phyloP scores from a whole-genome alignment of 2,797 vertebrate species.

The Harpagifer antarcticus region DNA sequence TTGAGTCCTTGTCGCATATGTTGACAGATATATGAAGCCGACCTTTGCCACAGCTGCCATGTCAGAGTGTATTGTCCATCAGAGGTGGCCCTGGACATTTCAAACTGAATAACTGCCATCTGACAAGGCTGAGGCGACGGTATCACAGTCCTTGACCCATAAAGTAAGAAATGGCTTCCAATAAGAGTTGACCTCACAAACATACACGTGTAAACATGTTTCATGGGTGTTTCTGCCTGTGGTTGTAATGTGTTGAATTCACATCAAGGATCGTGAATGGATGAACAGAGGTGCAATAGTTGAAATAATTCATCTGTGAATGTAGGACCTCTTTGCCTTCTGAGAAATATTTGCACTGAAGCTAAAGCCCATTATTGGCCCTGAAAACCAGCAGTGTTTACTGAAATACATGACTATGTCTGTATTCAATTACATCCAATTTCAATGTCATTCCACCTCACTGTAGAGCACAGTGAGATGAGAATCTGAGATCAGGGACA shows the following conservation, averaged over 20 bases:
- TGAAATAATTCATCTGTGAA: conserved; percentile 45
- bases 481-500: conserved; percentile 62
- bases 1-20: conserved; percentile 70
- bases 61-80: conserved; percentile 60
- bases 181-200: conserved; percentile 52
- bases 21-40: conserved; percentile 79
- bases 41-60: conserved; percentile 79
- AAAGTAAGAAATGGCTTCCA: conserved; percentile 55
- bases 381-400: conserved; percentile 55
- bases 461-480: conserved; percentile 51
- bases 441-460: conserved; percentile 60
- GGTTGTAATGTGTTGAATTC: conserved; percentile 8
- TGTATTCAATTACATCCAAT: conserved; percentile 63
- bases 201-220: conserved; percentile 39
- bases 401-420: conserved; percentile 60
- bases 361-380: conserved; percentile 70
- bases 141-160: conserved; percentile 80
- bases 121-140: conserved; percentile 70
- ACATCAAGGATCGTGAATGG: conserved; percentile 31
- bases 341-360: conserved; percentile 58
- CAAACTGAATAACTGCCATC: conserved; percentile 79
- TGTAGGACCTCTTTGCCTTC: conserved; percentile 45
- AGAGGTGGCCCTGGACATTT: conserved; percentile 75
- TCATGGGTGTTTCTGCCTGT: conserved; percentile 7
- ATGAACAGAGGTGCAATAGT: conserved; percentile 46